These are phyloP conservation scores for Ostrea edulis DNA, from an alignment of 1,140 invertebrate species.

Conservation along the genomic window DNA sequence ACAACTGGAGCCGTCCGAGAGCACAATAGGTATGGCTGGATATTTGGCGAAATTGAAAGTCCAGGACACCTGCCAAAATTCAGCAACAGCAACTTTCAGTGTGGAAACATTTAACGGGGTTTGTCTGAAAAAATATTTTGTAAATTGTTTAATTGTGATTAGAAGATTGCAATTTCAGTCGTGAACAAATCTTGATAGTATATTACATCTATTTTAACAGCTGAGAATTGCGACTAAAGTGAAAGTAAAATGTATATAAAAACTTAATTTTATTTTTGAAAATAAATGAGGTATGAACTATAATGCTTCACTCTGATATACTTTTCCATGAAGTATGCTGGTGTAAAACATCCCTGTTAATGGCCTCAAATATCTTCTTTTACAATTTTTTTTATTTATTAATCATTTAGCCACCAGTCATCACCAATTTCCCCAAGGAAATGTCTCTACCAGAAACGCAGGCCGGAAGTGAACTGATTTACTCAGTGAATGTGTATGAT, in stretches of 20 bases:
- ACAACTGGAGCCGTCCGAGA: not conserved
- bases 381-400: not conserved
- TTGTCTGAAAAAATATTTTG: not conserved
- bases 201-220: too few relatives aligned
- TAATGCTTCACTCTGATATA: too few relatives aligned
- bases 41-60: not conserved
- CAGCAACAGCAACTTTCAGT: not conserved
- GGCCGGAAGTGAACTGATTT: not conserved
- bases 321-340: too few relatives aligned
- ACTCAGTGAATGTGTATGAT: conserved; percentile 4
- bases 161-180: too few relatives aligned
- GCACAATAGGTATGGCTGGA: not conserved
- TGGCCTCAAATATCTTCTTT: not conserved
- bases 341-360: too few relatives aligned
- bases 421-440: conserved; percentile 25
- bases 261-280: too few relatives aligned
- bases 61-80: not conserved
- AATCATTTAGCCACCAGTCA: conserved; percentile 2
- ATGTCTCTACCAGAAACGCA: not conserved
- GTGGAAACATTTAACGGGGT: conserved; percentile 11
- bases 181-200: too few relatives aligned
- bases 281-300: too few relatives aligned
- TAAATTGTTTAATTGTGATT: too few relatives aligned
- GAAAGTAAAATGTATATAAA: too few relatives aligned
- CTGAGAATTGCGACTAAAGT: too few relatives aligned